phyloP scores from a whole-genome alignment of 2,113 vertebrate genomes.

The Triplophysa dalaica region DNA sequence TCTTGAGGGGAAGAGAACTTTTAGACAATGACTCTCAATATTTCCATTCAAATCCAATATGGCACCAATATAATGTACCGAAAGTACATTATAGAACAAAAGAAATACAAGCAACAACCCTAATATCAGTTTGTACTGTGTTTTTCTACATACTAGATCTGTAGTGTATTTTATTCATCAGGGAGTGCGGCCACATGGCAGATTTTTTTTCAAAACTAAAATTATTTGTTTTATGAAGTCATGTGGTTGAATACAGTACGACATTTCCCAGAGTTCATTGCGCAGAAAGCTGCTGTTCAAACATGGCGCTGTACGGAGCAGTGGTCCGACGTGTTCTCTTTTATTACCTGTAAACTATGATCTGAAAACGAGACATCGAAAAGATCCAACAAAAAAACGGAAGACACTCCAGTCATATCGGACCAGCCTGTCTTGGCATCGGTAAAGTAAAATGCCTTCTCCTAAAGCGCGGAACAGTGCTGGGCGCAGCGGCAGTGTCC shows the following conservation, averaged over 20 bases:
- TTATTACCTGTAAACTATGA: slow-evolving; percentile 54
- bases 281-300: slow-evolving; percentile 51
- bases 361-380: slow-evolving; percentile 36
- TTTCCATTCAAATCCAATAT: too few relatives aligned
- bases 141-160: too few relatives aligned
- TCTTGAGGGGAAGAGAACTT: too few relatives aligned
- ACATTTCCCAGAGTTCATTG: slow-evolving; percentile 26
- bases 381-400: background rate
- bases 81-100: too few relatives aligned
- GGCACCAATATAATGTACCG: too few relatives aligned
- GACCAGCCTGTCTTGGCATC: background rate
- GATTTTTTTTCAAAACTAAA: background rate
- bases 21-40: too few relatives aligned
- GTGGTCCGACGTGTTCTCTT: slow-evolving; percentile 53
- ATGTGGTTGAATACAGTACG: slow-evolving; percentile 7
- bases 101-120: too few relatives aligned
- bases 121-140: too few relatives aligned
- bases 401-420: slow-evolving; percentile 18
- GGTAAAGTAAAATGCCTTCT: slow-evolving; percentile 69
- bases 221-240: slow-evolving; percentile 5
- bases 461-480: slow-evolving; percentile 71
- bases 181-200: too few relatives aligned
- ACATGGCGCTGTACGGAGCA: slow-evolving; percentile 60
- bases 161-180: background rate
- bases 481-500: slow-evolving; percentile 67